Evolutionary conservation across 2,888 invertebrate species (phyloP), one percentile per base, ranked within the genome.

Genomic region (Dicyrtoma fusca): DNA sequence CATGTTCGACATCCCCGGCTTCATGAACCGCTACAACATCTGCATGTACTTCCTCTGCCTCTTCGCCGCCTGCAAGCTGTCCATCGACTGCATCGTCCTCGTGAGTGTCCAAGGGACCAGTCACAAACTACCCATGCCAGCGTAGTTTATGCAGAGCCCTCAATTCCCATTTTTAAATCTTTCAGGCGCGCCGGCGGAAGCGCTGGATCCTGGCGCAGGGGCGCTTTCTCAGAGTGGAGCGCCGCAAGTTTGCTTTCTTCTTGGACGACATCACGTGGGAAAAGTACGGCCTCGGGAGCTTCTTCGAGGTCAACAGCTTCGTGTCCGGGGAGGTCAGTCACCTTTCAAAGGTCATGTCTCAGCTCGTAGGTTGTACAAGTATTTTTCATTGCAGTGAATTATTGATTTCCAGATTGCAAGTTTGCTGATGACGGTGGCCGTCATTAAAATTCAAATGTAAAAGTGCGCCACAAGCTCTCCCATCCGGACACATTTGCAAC

Each of bases 1-100:
- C 13, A 66, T 66, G 66, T 66, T 66, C 42, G 53, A 55, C 53
- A 34, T 55, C 13, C 55, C 53, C 1, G 66, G 66, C 1, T 66
- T 66, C 44, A 66, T 66, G 66, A 66, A 66, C 42, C 53, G 55
- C 1, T 66, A 55, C 26, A 26, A 19, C 34, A 66, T 55, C 1
- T 1, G 13, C 1, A 42, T 66, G 6, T 66, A 66, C 26, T 14
- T 66, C 3, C 10, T 55, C 1, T 66, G 53, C 14, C 25, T 66
- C 3, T 17, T 8, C 44, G 19, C 13, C 5, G 21, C 14, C 8
- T 25, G 10, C 14, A 25, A 63, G 44, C 1, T 19, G n/a, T 11
- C 45, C n/a, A 21, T 17, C 23, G 45, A 5, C 19, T 19, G 34
- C 42, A 34, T 17, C 17, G 34, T 42, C 1, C 26, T 59, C 4